Conservation (phyloP, 2,113 vertebrate genomes). For the Vidua chalybeata region DNA sequence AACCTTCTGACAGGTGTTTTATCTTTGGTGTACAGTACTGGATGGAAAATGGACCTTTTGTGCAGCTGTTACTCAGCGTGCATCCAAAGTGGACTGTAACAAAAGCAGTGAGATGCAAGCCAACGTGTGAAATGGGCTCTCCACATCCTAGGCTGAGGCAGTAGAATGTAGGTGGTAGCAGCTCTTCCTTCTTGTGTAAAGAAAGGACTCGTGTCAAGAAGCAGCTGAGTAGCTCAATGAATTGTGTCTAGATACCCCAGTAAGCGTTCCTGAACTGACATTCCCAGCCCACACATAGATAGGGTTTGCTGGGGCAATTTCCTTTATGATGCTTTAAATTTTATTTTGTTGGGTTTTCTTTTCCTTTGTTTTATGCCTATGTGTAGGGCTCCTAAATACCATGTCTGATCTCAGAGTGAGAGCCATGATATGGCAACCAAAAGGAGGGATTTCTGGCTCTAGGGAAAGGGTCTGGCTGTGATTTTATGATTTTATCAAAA, state of each 20-base stretch:
- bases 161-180: background rate
- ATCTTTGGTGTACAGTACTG: background rate
- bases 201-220: rapidly evolving
- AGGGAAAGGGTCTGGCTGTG: background rate
- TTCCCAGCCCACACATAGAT: background rate
- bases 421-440: background rate
- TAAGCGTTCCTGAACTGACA: background rate
- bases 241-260: background rate
- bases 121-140: rapidly evolving
- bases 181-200: background rate
- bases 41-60: background rate
- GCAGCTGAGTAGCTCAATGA: background rate
- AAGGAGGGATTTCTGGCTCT: background rate
- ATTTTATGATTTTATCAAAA: background rate
- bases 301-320: background rate
- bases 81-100: background rate
- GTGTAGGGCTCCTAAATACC: background rate
- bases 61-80: rapidly evolving
- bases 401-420: background rate
- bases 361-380: background rate
- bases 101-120: background rate
- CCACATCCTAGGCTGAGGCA: background rate
- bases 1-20: background rate
- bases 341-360: background rate
- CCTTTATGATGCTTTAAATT: background rate